These are phyloP conservation scores for Capreolus pygargus DNA, from an alignment of 2,113 vertebrate genomes.

Conservation along the genomic window DNA sequence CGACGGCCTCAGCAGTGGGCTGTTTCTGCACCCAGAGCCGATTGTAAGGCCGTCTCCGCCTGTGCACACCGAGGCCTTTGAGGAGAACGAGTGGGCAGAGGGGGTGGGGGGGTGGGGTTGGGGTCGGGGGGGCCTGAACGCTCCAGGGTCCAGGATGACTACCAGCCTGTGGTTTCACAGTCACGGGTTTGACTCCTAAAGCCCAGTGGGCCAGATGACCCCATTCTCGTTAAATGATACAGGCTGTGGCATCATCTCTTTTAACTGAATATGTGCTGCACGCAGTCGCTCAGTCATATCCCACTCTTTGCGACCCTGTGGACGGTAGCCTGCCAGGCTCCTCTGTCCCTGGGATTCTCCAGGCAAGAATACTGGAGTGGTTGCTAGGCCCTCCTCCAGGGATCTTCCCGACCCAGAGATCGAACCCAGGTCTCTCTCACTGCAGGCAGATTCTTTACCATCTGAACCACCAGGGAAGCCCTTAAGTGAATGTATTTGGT, in stretches of 20 bases:
- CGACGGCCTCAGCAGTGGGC: neutral
- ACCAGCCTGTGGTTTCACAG: neutral
- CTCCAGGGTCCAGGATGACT: neutral
- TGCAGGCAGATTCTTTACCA: neutral
- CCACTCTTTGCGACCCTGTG: neutral
- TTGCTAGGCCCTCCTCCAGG: neutral
- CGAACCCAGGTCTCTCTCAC: neutral
- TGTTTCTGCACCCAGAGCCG: accelerated
- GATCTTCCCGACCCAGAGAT: neutral
- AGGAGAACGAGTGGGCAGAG: neutral
- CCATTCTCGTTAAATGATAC: neutral
- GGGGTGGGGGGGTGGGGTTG: accelerated
- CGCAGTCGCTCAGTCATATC: accelerated
- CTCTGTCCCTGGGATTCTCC: neutral
- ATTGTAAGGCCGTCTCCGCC: neutral
- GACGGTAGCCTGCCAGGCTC: neutral
- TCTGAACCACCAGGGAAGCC: neutral
- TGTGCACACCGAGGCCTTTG: neutral
- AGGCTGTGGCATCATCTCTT: neutral
- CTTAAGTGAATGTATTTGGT: neutral
- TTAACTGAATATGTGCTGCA: neutral
- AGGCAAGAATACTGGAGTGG: neutral
- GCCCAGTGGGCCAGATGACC: neutral
- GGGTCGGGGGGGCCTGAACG: neutral
- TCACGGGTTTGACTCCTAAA: neutral